Evolutionary conservation across 2,888 invertebrate species (phyloP), one percentile per base, ranked within the genome.

Genomic region (Eueremaeus valkanovi): DNA sequence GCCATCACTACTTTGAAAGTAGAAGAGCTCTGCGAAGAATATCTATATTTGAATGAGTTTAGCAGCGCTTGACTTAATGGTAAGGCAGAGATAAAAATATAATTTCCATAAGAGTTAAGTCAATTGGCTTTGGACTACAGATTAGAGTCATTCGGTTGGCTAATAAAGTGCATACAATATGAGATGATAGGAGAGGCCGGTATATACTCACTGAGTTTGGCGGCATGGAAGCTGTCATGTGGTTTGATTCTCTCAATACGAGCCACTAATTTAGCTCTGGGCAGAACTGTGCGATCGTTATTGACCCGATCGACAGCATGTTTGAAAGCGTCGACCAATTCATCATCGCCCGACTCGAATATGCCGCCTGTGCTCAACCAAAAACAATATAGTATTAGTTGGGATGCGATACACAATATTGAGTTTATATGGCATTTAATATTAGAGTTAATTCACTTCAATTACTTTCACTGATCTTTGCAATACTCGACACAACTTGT

Each of bases 151-250:
- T 8, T 29, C 49, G 21, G 68, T 61, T 61, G 11, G 36, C 36
- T 24, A 58, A 58, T 36, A 36, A 11, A 36, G 36, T 36, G 36
- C 36, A 58, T 24, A 21, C 9, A 8, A 27, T 68, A 11, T 24
- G n/a, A 33, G 9, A 18, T 16, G 2, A 31, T n/a, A n/a, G 45
- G 0, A 6, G 6, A 5, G 36, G 36, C 11, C 5, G 36, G 11
- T 36, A 36, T 36, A 36, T 36, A 72, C 85, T 85, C 84, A 95
- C 95, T 94, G 88, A 92, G 88, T 86, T 94, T 95, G 21, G 94
- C 93, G 73, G 95, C 93, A 83, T 92, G 92, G 83, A 95, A 95
- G 84, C 94, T 95, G 84, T 95, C 95, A 82, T 92, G 92, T 0
- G 93, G 91, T 72, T 91, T 91, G 82, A 94, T 91, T 81, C 90